phyloP scores from a whole-genome alignment of 2,888 invertebrate species.

The Drosophila helvetica region DNA sequence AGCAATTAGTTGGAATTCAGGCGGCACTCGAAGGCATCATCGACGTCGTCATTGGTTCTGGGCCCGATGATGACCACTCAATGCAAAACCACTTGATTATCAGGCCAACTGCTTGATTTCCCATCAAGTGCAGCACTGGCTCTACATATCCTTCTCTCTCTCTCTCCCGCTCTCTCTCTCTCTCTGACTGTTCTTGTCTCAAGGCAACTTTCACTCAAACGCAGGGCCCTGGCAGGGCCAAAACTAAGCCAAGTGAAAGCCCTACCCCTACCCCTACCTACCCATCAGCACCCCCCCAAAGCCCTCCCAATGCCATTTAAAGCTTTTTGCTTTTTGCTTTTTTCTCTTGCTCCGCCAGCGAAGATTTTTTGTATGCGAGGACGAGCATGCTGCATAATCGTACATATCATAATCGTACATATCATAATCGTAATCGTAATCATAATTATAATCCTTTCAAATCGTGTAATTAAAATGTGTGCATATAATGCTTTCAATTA shows the following conservation, averaged over 20 bases:
- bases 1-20: background rate
- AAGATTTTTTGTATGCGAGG: conserved; percentile 15
- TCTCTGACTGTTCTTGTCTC: conserved; percentile 17
- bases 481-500: conserved; percentile 65
- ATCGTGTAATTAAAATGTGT: conserved; percentile 73
- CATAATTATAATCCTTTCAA: conserved; percentile 50
- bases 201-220: conserved; percentile 58
- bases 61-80: conserved; percentile 29
- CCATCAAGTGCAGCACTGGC: conserved; percentile 7
- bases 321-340: conserved; percentile 21
- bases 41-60: conserved; percentile 8
- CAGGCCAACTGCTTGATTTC: conserved; percentile 36
- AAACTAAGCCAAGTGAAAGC: conserved; percentile 27
- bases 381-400: conserved; percentile 25
- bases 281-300: conserved; percentile 16
- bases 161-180: background rate
- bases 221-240: background rate
- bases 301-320: conserved; percentile 47
- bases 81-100: conserved; percentile 36
- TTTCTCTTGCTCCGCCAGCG: conserved; percentile 6
- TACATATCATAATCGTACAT: conserved; percentile 29
- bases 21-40: conserved; percentile 7
- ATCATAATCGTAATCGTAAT: conserved; percentile 34
- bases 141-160: background rate
- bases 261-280: conserved; percentile 17